Evolutionary conservation across 1,140 invertebrate species (phyloP).

Genomic region (Sarcophaga bullata): DNA sequence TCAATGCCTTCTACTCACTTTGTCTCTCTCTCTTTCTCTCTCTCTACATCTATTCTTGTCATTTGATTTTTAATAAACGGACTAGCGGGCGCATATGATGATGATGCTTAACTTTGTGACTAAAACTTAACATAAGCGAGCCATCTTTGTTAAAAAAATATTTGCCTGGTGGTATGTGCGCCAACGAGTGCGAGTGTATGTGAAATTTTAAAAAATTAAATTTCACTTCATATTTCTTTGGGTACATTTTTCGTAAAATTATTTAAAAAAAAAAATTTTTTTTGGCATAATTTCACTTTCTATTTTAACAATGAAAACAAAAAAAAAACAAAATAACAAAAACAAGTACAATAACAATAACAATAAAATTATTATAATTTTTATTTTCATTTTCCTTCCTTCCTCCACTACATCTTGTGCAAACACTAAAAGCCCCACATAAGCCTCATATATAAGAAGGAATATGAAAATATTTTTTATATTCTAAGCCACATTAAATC

Average conservation of each 20-base stretch:
- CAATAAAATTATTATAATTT: neutral
- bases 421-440: neutral
- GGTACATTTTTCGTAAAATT: too few relatives aligned
- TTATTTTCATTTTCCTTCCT: neutral
- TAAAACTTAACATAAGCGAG: neutral
- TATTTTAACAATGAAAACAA: neutral
- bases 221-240: neutral
- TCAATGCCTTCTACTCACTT: neutral
- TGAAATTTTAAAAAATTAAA: neutral
- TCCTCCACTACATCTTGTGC: neutral
- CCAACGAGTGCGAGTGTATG: neutral
- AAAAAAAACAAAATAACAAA: too few relatives aligned
- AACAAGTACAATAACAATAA: neutral
- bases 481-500: constrained; percentile 14
- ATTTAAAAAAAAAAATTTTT: neutral
- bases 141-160: neutral
- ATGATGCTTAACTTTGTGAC: neutral
- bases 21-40: too few relatives aligned
- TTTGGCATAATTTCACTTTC: constrained; percentile 23
- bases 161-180: neutral
- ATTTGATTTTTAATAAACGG: too few relatives aligned
- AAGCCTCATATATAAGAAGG: neutral
- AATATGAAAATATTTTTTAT: neutral
- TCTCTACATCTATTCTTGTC: too few relatives aligned
- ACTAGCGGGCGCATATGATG: neutral